These are phyloP conservation scores for Formica selysi DNA, from an alignment of 1,140 invertebrate genomes.

Conservation along the genomic window DNA sequence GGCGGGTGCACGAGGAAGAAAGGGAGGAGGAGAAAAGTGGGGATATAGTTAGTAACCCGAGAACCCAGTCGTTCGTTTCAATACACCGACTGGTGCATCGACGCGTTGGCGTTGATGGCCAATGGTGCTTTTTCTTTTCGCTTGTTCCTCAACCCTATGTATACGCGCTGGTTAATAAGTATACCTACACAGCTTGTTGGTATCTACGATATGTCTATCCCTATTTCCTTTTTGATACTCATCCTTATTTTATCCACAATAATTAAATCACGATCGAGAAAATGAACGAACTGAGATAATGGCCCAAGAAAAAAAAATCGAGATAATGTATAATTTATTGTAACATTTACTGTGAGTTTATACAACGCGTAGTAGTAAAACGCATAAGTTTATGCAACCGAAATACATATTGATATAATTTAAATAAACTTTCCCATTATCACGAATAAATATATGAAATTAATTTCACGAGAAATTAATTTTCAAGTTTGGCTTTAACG, in stretches of 20 bases:
- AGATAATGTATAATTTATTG: background rate
- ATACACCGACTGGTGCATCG: conserved; percentile 72
- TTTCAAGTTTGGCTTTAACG: background rate
- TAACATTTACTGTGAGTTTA: background rate
- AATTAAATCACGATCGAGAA: background rate
- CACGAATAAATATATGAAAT: background rate
- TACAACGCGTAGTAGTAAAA: too few species aligned
- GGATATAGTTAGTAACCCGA: conserved; percentile 79
- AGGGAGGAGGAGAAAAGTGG: conserved; percentile 34
- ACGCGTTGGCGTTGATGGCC: conserved; percentile 71
- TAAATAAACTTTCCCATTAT: background rate
- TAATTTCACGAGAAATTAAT: background rate
- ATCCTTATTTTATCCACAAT: background rate
- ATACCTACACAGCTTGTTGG: background rate
- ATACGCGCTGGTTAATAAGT: conserved; percentile 2
- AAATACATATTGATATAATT: background rate
- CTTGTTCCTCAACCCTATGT: background rate
- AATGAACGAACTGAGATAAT: background rate
- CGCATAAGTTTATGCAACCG: too few species aligned
- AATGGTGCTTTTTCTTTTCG: conserved; percentile 63
- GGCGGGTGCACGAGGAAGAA: background rate
- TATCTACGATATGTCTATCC: conserved; percentile 8
- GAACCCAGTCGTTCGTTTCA: conserved; percentile 79
- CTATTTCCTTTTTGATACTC: background rate
- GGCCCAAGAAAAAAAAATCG: background rate